Evolutionary conservation across 2,888 invertebrate species (phyloP), one percentile per base, ranked within the genome.

Genomic region (Trachelus tabidus): DNA sequence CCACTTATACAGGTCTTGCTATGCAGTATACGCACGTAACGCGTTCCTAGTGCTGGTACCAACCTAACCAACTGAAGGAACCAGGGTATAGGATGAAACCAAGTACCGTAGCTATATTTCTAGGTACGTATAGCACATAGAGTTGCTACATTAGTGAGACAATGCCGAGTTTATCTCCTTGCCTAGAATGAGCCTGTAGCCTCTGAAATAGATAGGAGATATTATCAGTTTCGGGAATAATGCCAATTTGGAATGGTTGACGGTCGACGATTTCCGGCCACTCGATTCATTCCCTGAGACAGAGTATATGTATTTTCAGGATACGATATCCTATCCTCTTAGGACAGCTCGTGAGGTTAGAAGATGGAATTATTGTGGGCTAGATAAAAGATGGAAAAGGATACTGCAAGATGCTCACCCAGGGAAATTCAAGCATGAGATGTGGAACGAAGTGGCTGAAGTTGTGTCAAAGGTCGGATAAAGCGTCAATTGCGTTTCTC

Each of bases 11-110:
- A 11, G 11, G 6, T 34, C 37, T 40, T 68, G 78, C 82, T 81
- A 80, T 75, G 77, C 75, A 71, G 73, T 78, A 75, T 75, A 80
- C 80, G 81, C 78, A 77, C 80, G 79, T 76, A 75, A 40, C 68
- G 74, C 75, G 78, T 79, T 82, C 79, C 81, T 9, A 56, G 56
- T 23, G 23, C 56, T 23, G 23, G 56, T 56, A 56, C 56, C 56
- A 56, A 56, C 56, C 56, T 56, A 56, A 56, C 56, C 56, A 56
- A 56, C 56, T 23, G 56, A 56, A 23, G 56, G 23, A 56, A 56
- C 23, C 56, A 56, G 56, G 40, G 15, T 40, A 40, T 4, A 40
- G 40, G 56, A 56, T 23, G 56, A 9, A 56, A 56, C 56, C 56
- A 56, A 56, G 23, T 56, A 56, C 56, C 56, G 2, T 23, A 0